phyloP scores from a whole-genome alignment of 2,888 invertebrate species.

The Phanerotoma sp. region DNA sequence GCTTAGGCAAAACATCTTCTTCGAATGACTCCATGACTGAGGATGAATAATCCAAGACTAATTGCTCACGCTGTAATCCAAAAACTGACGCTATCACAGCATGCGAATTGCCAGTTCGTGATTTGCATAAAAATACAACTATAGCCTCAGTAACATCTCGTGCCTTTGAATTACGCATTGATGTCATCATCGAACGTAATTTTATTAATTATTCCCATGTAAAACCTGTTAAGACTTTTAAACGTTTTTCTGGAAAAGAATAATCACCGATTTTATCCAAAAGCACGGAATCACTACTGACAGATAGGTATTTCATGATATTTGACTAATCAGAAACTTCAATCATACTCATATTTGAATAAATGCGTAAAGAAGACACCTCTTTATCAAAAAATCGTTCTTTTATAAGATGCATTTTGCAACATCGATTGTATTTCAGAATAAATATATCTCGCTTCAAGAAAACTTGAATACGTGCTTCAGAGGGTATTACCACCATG shows the following conservation, averaged over 20 bases:
- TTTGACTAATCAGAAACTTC: conserved; percentile 10
- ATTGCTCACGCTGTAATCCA: conserved; percentile 12
- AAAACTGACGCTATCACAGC: conserved; percentile 15
- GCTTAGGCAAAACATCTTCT: conserved; percentile 20
- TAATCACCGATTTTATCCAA: conserved; percentile 19
- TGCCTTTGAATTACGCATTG: conserved; percentile 15
- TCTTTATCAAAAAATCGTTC: conserved; percentile 27
- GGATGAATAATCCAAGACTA: conserved; percentile 22
- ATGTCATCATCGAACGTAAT: conserved; percentile 16
- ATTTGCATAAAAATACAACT: conserved; percentile 21
- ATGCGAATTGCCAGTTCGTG: conserved; percentile 19
- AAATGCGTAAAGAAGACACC: conserved; percentile 19
- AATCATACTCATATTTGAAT: conserved; percentile 13
- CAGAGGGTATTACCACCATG: conserved; percentile 21
- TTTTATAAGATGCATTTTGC: conserved; percentile 25
- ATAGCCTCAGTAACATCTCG: conserved; percentile 20
- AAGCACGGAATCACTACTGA: conserved; percentile 11
- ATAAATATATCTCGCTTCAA: conserved; percentile 10
- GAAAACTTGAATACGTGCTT: conserved; percentile 26
- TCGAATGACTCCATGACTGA: conserved; percentile 23
- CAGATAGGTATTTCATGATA: not conserved
- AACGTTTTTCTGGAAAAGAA: conserved; percentile 13
- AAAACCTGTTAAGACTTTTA: conserved; percentile 15
- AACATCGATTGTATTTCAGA: conserved; percentile 15
- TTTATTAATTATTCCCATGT: conserved; percentile 19